phyloP scores from a whole-genome alignment of 2,888 invertebrate genomes.

The Leptogaster cylindrica region DNA sequence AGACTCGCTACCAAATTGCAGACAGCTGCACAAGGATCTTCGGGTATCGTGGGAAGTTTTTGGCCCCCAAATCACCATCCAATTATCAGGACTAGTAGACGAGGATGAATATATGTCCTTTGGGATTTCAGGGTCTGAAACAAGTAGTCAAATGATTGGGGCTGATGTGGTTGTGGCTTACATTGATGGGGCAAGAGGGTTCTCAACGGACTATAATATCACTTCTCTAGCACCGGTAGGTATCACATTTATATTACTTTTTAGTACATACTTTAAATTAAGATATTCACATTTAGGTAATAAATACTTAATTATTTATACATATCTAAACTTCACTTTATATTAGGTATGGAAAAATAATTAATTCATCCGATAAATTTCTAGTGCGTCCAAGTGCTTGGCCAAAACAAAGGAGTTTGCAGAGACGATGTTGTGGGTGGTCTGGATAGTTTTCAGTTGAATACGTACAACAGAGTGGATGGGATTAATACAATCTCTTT shows the following conservation, averaged over 20 bases:
- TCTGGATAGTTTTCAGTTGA: slow-evolving; percentile 80
- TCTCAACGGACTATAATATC: slow-evolving; percentile 83
- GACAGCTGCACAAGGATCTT: slow-evolving; percentile 82
- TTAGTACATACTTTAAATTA: neutral
- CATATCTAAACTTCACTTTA: too few relatives aligned
- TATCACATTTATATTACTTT: neutral
- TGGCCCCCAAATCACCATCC: slow-evolving; percentile 84
- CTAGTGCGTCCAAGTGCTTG: slow-evolving; percentile 84
- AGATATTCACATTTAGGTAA: too few relatives aligned
- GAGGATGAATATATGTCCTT: slow-evolving; percentile 87
- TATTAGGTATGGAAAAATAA: too few relatives aligned
- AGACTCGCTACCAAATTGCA: slow-evolving; percentile 78
- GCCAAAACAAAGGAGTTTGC: slow-evolving; percentile 86
- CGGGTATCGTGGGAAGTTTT: slow-evolving; percentile 91
- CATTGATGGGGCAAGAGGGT: slow-evolving; percentile 74
- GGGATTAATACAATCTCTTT: slow-evolving; percentile 82
- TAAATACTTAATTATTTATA: too few relatives aligned
- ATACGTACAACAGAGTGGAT: slow-evolving; percentile 72
- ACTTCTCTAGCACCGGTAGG: slow-evolving; percentile 79
- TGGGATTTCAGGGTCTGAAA: slow-evolving; percentile 79
- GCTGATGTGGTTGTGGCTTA: slow-evolving; percentile 83
- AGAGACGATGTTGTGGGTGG: slow-evolving; percentile 83
- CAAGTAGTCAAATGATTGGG: slow-evolving; percentile 79
- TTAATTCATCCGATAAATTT: slow-evolving; percentile 45
- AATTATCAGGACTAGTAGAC: slow-evolving; percentile 75